Conservation (phyloP, 2,797 vertebrate species). For the Macroramphosus scolopax region DNA sequence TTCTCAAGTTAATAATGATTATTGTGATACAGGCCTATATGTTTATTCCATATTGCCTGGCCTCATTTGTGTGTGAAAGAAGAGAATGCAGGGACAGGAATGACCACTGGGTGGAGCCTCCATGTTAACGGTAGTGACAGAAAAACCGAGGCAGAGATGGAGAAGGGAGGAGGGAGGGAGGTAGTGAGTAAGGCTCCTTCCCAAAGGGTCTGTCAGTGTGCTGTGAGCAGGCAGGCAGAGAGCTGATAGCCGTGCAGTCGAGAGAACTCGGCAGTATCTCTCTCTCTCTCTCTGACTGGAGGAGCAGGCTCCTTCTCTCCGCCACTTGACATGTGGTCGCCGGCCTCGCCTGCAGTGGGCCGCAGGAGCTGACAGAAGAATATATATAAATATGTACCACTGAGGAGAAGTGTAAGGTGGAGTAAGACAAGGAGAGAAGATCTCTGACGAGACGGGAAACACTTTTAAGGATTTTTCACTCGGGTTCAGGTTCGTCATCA, state of each 20-base stretch:
- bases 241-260: slow-evolving; percentile 39
- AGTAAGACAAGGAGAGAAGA: slow-evolving; percentile 10
- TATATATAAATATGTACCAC: background rate
- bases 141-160: slow-evolving; percentile 33
- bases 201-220: slow-evolving; percentile 63
- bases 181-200: slow-evolving; percentile 54
- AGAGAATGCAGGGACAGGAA: slow-evolving; percentile 37
- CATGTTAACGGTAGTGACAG: slow-evolving; percentile 55
- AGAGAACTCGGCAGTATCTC: slow-evolving; percentile 27
- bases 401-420: slow-evolving; percentile 6
- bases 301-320: slow-evolving; percentile 48
- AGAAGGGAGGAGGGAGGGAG: slow-evolving; percentile 26
- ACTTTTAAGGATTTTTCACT: slow-evolving; percentile 36
- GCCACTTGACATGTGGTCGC: slow-evolving; percentile 47
- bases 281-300: slow-evolving; percentile 30
- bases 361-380: slow-evolving; percentile 34
- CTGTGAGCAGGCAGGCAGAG: slow-evolving; percentile 49
- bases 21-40: background rate
- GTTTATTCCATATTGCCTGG: too few species aligned
- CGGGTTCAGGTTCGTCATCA: slow-evolving; percentile 52
- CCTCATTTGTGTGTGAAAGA: background rate
- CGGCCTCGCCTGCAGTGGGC: slow-evolving; percentile 1
- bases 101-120: slow-evolving; percentile 78
- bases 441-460: slow-evolving; percentile 4
- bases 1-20: too few species aligned